Conservation (phyloP, 30 jellyfish, hydroid and myxozoan species). For the Haliclystus octoradiatus region DNA sequence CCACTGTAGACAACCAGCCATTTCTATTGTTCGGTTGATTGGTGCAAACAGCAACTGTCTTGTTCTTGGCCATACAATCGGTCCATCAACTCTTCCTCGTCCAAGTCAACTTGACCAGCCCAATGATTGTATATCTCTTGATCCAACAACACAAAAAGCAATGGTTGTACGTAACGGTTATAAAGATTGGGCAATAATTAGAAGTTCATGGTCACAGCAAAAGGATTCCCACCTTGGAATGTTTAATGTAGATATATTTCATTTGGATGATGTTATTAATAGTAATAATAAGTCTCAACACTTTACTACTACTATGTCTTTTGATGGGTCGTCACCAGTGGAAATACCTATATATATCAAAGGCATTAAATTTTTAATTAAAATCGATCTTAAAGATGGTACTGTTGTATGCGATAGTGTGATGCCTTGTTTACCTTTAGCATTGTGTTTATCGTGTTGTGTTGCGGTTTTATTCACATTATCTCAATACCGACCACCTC, state of each 20-base stretch:
- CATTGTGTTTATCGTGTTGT: slow-evolving; percentile 21
- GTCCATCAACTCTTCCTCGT: slow-evolving; percentile 45
- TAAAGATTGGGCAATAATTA: slow-evolving; percentile 50
- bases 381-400: slow-evolving; percentile 30
- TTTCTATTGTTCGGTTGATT: slow-evolving; percentile 40
- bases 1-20: slow-evolving; percentile 41
- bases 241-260: no score
- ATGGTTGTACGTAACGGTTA: slow-evolving; percentile 44
- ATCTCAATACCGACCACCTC: slow-evolving; percentile 67
- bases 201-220: slow-evolving; percentile 50
- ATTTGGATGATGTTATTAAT: no score
- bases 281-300: no score
- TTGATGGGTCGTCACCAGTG: no score
- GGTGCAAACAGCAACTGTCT: slow-evolving; percentile 30
- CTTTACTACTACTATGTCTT: no score
- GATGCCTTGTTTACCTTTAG: slow-evolving; percentile 31
- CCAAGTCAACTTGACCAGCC: slow-evolving; percentile 25
- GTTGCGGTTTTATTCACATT: slow-evolving; percentile 44
- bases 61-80: slow-evolving; percentile 47
- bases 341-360: no score
- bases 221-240: no score
- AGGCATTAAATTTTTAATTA: no score
- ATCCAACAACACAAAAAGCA: slow-evolving; percentile 44
- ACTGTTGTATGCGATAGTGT: slow-evolving; percentile 19
- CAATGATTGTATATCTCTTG: slow-evolving; percentile 8